Percentiles rank a stretch among this genome's conserved stretches.
phyloP scores from a whole-genome alignment of 1,140 invertebrate species.

The Drosophila triauraria region DNA sequence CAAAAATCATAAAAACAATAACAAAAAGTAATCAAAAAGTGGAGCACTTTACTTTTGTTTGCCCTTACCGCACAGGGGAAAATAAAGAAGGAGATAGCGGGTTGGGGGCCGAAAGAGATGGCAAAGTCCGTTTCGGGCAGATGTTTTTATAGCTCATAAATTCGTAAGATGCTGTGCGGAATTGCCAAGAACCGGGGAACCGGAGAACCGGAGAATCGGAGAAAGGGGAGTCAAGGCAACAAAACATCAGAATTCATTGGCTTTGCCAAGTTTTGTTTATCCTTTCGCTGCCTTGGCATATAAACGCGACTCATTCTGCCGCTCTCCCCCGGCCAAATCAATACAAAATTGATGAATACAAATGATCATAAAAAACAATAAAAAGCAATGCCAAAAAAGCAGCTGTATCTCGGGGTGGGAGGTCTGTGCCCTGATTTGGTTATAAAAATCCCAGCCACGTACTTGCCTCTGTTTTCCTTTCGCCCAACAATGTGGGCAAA shows the following conservation, averaged over 20 bases:
- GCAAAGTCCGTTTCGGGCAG: constrained; percentile 55
- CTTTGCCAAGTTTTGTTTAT: constrained; percentile 73
- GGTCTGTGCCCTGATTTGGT: constrained; percentile 74
- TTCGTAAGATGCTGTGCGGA: constrained; percentile 78
- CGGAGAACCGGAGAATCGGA: neutral
- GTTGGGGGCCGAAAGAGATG: constrained; percentile 1
- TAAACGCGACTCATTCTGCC: constrained; percentile 28
- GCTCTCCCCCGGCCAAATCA: constrained; percentile 54
- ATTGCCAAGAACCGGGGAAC: constrained; percentile 44
- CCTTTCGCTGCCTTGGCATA: constrained; percentile 70
- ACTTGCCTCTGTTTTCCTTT: constrained; percentile 27
- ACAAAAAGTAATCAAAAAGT: constrained; percentile 81
- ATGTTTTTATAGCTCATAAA: constrained; percentile 84
- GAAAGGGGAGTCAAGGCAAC: constrained; percentile 33
- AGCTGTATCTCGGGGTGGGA: constrained; percentile 37
- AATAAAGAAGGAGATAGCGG: constrained; percentile 17
- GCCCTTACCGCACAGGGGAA: constrained; percentile 31
- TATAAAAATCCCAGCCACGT: constrained; percentile 80
- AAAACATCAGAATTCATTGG: constrained; percentile 79
- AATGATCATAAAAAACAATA: constrained; percentile 84
- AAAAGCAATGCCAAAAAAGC: constrained; percentile 79
- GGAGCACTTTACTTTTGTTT: constrained; percentile 67
- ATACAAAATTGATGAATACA: constrained; percentile 84
- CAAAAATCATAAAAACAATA: constrained; percentile 77
- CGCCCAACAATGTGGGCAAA: constrained; percentile 18